Evolutionary conservation across 2,113 vertebrate species (phyloP), one percentile per base, ranked within the genome.

Genomic region (Penelope pileata): DNA sequence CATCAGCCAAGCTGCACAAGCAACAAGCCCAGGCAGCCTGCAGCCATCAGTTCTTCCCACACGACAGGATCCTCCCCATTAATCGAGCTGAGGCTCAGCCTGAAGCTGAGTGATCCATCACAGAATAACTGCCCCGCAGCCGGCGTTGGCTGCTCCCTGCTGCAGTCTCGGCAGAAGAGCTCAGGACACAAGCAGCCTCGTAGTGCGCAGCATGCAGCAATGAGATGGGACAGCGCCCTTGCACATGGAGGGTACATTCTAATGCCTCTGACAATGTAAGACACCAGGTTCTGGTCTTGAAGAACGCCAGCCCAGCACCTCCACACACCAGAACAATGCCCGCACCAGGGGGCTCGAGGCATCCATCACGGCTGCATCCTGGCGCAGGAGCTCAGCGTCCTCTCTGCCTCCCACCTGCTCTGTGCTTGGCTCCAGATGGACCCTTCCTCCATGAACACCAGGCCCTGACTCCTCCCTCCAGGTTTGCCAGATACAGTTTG

Each of bases 371-470:
- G 73, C 77, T 68, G 48, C 34, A 53, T 45, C 42, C 34, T 80
- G 48, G 47, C 0, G 0, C 3, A 64, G 54, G 29, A 58, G 50
- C 54, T 42, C 0, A 0, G 58, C 0, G 1, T 30, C 42, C 54
- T n/a, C 74, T 36, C 34, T 6, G 1, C 12, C 76, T 80, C 75
- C 58, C 4, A 0, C 85, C 32, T 83, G 82, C 45, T 47, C 83
- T 34, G 53, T 2, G 2, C 53, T 67, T 11, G 0, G 90, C 66
- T 50, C 60, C 62, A 32, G 53, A 30, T 32, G 60, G 68, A 83
- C 78, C 62, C 73, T 83, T 53, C 60, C 74, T 93, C 42, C 24
- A 48, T 72, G 27, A 94, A 94, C 91, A 67, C 83, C 94, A 88
- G 68, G 62, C 42, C 78, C 34, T 30, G 50, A 85, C 67, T 95